Conservation (phyloP, 2,888 invertebrate genomes). For the Synergus gifuensis region DNA sequence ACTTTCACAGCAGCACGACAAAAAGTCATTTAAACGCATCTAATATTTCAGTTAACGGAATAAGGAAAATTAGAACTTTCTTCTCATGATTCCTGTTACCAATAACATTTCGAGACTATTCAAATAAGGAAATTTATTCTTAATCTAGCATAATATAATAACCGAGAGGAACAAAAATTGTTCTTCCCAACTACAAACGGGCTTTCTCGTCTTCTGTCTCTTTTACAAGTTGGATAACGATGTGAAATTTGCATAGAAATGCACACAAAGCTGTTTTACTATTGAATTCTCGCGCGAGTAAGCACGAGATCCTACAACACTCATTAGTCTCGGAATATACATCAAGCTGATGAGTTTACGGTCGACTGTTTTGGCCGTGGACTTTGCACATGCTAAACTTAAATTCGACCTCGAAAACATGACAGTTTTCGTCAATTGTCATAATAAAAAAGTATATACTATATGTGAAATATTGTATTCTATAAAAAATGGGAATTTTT, state of each 20-base stretch:
- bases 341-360: constrained; percentile 23
- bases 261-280: constrained; percentile 21
- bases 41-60: background rate
- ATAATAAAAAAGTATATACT: background rate
- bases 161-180: background rate
- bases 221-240: constrained; percentile 20
- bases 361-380: constrained; percentile 23
- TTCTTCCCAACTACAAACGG: background rate
- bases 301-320: constrained; percentile 17
- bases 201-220: background rate
- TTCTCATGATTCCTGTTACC: background rate
- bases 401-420: background rate
- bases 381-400: constrained; percentile 1
- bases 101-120: no score
- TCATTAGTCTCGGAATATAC: constrained; percentile 28
- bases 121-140: no score
- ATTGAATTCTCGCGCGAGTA: constrained; percentile 31
- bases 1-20: background rate
- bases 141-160: background rate
- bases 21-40: constrained; percentile 6
- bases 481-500: no score
- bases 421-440: background rate
- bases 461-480: no score
- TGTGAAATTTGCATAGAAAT: constrained; percentile 26
- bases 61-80: constrained; percentile 34